Base-by-base conservation (phyloP, 2,888 invertebrate genomes). In the Thecocarcelia acutangulata region DNA sequence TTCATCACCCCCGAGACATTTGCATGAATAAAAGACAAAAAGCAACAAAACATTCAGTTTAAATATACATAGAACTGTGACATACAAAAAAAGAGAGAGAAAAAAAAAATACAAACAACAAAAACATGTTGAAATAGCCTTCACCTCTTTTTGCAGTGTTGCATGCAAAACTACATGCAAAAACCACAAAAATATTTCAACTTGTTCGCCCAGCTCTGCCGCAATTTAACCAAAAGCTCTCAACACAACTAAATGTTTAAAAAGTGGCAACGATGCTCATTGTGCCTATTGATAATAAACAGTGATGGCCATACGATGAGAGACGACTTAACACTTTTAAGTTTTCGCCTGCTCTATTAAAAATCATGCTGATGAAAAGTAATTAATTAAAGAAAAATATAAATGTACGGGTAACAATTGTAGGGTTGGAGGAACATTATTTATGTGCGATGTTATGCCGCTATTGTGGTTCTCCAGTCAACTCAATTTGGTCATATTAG, bases 141-240 rank as follows among this genome's bases (percentile, higher is more conserved):
- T 83, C 83, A 83, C 83, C 83, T 83, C 74, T 61, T 80, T 80
- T 64, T 69, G 72, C 69, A 56, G 54, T 52, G 68, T 63, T 59
- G 48, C 58, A 44, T 58, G 13, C 40, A 40, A 50, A 48, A 44
- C n/a, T 33, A 9, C 4, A 54, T 6, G 13, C 12, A 40, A n/a
- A 58, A 44, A n/a, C 44, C 1, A 63, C n/a, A 21, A 1, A 73
- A 11, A 37, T 13, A 24, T 28, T n/a, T 50, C 19, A 33, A 40
- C 48, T 42, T 3, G 21, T 21, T 46, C 2, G 46, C 12, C 40
- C 42, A 44, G 11, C 40, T 17, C 56, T 40, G 28, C 56, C 58
- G 50, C 50, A 46, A 19, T 15, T 11, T 42, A 52, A 63, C 12
- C 28, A 33, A 63, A 63, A 37, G 46, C 12, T 33, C 15, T 12